Conservation (phyloP, 2,113 vertebrate species). For the Lasiurus cinereus region DNA sequence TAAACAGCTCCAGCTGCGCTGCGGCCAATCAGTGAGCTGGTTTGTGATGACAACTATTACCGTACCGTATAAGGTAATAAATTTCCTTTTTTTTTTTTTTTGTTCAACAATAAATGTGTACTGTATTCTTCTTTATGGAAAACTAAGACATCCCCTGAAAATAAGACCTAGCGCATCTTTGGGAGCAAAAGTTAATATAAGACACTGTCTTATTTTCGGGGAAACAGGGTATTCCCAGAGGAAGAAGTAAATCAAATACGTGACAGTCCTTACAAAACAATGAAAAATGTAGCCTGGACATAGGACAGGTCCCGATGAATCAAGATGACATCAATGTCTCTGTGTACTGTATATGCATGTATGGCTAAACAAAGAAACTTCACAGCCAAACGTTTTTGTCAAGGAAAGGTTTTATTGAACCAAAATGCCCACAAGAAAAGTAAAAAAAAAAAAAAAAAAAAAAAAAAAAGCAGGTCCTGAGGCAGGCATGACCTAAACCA, state of each 20-base stretch:
- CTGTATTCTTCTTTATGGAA: no score
- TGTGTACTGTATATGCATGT: background rate
- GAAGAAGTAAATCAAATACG: background rate
- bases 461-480: background rate
- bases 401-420: background rate
- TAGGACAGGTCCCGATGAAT: background rate
- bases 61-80: no score
- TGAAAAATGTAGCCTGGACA: background rate
- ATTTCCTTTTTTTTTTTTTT: no score
- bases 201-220: no score
- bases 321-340: background rate
- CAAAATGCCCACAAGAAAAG: background rate
- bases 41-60: no score
- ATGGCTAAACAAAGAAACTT: background rate
- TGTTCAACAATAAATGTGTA: no score
- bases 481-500: background rate
- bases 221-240: background rate
- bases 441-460: no score
- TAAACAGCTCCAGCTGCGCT: no score
- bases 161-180: no score
- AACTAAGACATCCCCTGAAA: no score
- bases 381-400: background rate
- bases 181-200: no score
- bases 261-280: background rate
- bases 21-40: no score